Evolutionary conservation across 2,797 vertebrate species (phyloP), one percentile per base, ranked within the genome.

Genomic region (Poeciliopsis presidionis): DNA sequence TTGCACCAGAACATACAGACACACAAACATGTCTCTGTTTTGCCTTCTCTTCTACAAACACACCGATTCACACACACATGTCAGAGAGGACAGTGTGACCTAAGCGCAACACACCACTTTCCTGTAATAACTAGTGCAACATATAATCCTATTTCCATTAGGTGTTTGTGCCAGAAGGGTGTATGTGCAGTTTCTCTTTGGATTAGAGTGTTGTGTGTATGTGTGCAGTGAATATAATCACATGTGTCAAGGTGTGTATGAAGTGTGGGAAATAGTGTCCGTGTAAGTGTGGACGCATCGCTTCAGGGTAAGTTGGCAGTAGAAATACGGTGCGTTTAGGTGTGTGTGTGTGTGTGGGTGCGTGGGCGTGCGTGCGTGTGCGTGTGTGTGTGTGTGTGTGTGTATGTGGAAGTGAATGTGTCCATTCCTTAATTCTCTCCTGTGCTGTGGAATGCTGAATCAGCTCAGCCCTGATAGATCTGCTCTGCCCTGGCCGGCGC

Each of bases 121-220:
- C 84, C 89, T 87, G 79, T 91, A 93, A 92, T 92, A 93, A 93
- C 87, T 82, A 73, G 67, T 74, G 85, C 85, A 76, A 87, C 88
- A 90, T 91, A 85, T 90, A 91, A 93, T 94, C 90, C 89, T 83
- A 84, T 92, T 93, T 93, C 86, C 90, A 90, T 92, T 90, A 90
- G 72, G 86, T 74, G 71, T 79, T 13, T 74, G 74, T 63, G 77
- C 51, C 77, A 81, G 77, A 63, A 77, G 51, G 30, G 11, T 30
- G 78, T 81, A 71, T 82, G 81, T 84, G 69, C 80, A 83, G 77
- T 59, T 67, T 80, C 53, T 82, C 67, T 59, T 59, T 67, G 45
- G 55, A 25, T 69, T 55, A 61, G 41, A 63, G 73, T 73, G 39
- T 75, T 41, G 53, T 20, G 41, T 72, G 46, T 30, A 55, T 80